Conservation (phyloP, 2,888 invertebrate genomes). For the Athrips mouffetella region DNA sequence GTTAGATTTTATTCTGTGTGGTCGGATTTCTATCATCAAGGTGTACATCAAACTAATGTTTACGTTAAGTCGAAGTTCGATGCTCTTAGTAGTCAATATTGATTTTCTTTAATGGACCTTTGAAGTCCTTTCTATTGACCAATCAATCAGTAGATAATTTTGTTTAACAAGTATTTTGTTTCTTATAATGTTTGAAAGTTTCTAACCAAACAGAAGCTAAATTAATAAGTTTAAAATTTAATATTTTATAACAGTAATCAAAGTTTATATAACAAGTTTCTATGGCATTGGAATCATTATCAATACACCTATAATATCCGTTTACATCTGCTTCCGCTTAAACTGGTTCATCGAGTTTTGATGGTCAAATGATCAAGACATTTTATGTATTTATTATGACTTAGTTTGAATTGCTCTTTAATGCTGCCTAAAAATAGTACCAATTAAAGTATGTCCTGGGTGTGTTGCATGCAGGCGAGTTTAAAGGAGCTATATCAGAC, state of each 20-base stretch:
- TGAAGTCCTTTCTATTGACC: background rate
- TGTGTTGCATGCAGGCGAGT: too few species aligned
- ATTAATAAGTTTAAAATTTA: background rate
- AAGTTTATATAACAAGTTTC: background rate
- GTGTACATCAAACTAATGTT: background rate
- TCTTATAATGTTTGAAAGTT: background rate
- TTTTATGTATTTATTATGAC: background rate
- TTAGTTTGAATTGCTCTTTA: too few species aligned
- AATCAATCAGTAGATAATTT: background rate
- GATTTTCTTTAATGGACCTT: background rate
- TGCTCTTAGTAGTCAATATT: background rate
- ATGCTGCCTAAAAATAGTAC: too few species aligned
- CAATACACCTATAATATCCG: background rate
- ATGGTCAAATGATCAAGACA: background rate
- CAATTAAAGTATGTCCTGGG: too few species aligned
- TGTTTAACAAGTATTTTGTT: background rate
- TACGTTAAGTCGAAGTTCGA: background rate
- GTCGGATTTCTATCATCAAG: background rate
- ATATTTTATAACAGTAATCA: background rate
- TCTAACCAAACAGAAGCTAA: background rate
- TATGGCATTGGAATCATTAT: background rate
- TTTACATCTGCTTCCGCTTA: conserved; percentile 2
- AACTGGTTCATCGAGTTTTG: background rate
- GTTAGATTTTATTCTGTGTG: background rate
- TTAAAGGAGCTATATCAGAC: too few species aligned